Conservation (phyloP, 2,113 vertebrate species). For the Calidris pugnax region DNA sequence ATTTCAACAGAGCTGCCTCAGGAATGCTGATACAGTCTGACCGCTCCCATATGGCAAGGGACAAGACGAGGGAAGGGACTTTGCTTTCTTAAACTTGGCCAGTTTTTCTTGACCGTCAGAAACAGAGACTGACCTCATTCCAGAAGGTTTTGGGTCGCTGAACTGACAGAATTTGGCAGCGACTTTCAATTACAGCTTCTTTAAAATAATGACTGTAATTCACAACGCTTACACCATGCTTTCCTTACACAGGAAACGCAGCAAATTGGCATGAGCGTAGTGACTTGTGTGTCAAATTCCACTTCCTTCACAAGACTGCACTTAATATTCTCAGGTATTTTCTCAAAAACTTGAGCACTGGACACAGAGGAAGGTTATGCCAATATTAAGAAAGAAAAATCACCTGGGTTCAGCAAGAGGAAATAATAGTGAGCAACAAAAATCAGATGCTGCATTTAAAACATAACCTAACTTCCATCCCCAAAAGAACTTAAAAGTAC, state of each 20-base stretch:
- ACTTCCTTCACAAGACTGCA: neutral
- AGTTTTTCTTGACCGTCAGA: neutral
- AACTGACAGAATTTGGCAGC: constrained; percentile 28
- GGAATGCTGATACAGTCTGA: constrained; percentile 32
- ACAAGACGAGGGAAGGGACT: neutral
- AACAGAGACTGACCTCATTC: neutral
- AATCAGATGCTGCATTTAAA: neutral
- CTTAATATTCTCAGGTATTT: neutral
- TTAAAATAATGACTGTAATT: neutral
- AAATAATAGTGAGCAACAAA: neutral
- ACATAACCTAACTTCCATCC: neutral
- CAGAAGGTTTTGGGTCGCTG: neutral
- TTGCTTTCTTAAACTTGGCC: constrained; percentile 35
- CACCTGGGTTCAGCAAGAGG: neutral
- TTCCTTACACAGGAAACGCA: neutral
- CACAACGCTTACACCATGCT: neutral
- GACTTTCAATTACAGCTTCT: neutral
- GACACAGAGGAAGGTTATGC: neutral
- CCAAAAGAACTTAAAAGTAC: neutral
- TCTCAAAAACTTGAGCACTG: neutral
- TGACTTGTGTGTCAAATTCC: neutral
- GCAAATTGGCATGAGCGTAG: neutral
- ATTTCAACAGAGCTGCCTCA: neutral
- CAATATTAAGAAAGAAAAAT: neutral
- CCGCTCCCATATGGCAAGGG: neutral